Percentiles rank a stretch among this genome's conserved stretches.
Conservation (phyloP, 1,140 invertebrate genomes). For the Ceratitis capitata region DNA sequence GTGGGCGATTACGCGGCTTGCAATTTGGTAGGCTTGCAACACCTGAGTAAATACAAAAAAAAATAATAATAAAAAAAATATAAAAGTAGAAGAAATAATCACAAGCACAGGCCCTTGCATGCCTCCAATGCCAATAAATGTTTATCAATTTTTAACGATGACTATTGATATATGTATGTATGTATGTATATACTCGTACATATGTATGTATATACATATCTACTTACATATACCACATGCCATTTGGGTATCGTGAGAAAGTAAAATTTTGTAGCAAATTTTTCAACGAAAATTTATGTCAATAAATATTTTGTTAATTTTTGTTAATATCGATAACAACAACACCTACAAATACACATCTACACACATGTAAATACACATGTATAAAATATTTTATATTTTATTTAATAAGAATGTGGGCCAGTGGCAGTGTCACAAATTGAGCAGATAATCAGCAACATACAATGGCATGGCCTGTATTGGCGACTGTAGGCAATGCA, state of each 20-base stretch:
- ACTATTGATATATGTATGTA: background rate
- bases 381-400: too few species aligned
- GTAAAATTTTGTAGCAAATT: background rate
- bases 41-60: constrained; percentile 20
- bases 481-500: background rate
- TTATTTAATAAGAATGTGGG: background rate
- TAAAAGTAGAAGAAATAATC: background rate
- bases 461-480: constrained; percentile 14
- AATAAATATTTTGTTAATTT: constrained; percentile 20
- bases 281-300: constrained; percentile 33
- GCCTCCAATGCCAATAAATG: background rate
- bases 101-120: background rate
- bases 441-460: too few species aligned
- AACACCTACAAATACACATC: background rate
- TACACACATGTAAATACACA: background rate
- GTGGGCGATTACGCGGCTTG: constrained; percentile 34
- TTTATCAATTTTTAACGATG: background rate
- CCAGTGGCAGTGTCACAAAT: constrained; percentile 6
- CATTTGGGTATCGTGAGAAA: background rate
- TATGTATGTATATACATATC: background rate
- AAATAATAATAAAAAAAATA: background rate
- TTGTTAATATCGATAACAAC: background rate
- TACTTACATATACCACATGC: too few species aligned
- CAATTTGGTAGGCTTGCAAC: constrained; percentile 29
- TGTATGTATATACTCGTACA: too few species aligned